phyloP scores from a whole-genome alignment of 2,888 invertebrate species.

The Torymus texanus region DNA sequence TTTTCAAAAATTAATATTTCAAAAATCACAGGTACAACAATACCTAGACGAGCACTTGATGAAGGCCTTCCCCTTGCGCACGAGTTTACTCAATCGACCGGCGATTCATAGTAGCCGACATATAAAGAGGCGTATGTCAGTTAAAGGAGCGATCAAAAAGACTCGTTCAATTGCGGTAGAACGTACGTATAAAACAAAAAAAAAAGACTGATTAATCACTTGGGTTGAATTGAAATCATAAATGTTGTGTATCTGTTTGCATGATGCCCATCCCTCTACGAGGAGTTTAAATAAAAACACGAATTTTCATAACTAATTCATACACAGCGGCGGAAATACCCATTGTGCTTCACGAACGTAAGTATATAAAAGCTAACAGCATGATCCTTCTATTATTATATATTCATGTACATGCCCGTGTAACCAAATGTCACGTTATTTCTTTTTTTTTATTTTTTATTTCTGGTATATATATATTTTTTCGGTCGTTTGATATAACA shows the following conservation, averaged over 20 bases:
- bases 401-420: not conserved
- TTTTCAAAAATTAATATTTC: not conserved
- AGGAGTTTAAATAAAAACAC: slow-evolving; percentile 24
- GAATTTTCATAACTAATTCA: slow-evolving; percentile 59
- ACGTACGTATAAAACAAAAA: slow-evolving; percentile 78
- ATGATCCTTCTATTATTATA: slow-evolving; percentile 32
- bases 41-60: slow-evolving; percentile 91
- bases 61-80: slow-evolving; percentile 86
- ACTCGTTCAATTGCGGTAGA: slow-evolving; percentile 95
- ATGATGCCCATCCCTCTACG: slow-evolving; percentile 33
- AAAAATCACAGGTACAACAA: slow-evolving; percentile 83
- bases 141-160: slow-evolving; percentile 94
- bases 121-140: slow-evolving; percentile 87
- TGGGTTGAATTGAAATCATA: slow-evolving; percentile 2
- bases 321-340: slow-evolving; percentile 63
- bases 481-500: not conserved
- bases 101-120: slow-evolving; percentile 73
- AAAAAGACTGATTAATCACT: not conserved
- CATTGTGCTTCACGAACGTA: slow-evolving; percentile 67
- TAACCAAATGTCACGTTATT: not conserved
- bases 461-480: not conserved
- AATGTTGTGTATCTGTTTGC: slow-evolving; percentile 58
- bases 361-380: slow-evolving; percentile 63
- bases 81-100: slow-evolving; percentile 80
- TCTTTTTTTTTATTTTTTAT: not conserved